phyloP scores from a whole-genome alignment of 2,888 invertebrate species.

The Cotesia congregata region DNA sequence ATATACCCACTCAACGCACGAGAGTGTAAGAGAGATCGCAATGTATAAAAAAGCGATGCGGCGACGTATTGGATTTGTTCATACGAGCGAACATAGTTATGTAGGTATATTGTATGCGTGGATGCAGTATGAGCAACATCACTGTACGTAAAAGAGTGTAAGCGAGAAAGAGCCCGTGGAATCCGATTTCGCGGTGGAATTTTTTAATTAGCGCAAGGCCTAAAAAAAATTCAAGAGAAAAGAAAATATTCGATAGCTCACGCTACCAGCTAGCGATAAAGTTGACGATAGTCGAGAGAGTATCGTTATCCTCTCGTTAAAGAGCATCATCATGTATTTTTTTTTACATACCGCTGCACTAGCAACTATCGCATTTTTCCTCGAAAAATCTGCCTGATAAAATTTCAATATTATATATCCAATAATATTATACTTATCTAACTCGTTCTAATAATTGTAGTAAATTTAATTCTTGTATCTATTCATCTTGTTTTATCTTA shows the following conservation, averaged over 20 bases:
- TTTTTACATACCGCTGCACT: background rate
- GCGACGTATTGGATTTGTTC: slow-evolving; percentile 41
- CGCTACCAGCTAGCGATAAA: slow-evolving; percentile 11
- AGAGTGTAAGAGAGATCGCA: slow-evolving; percentile 18
- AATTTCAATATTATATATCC: background rate
- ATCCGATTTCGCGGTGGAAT: slow-evolving; percentile 63
- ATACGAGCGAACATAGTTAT: slow-evolving; percentile 38
- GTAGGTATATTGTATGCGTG: slow-evolving; percentile 29
- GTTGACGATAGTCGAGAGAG: slow-evolving; percentile 12
- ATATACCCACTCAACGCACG: slow-evolving; percentile 10
- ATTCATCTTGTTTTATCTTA: background rate
- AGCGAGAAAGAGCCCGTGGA: slow-evolving; percentile 44
- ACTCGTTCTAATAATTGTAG: background rate
- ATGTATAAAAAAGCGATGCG: slow-evolving; percentile 26
- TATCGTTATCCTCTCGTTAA: slow-evolving; percentile 24
- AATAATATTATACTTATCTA: slow-evolving; percentile 1
- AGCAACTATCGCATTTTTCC: slow-evolving; percentile 2
- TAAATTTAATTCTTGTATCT: background rate
- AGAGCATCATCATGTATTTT: slow-evolving; percentile 13
- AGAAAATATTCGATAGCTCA: slow-evolving; percentile 34
- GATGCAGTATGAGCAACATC: slow-evolving; percentile 10
- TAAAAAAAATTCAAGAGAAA: slow-evolving; percentile 53
- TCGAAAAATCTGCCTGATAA: background rate
- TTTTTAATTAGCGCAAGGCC: slow-evolving; percentile 64
- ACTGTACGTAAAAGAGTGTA: slow-evolving; percentile 18